Base-by-base conservation (phyloP, 2,888 invertebrate genomes). In the Belgica antarctica region DNA sequence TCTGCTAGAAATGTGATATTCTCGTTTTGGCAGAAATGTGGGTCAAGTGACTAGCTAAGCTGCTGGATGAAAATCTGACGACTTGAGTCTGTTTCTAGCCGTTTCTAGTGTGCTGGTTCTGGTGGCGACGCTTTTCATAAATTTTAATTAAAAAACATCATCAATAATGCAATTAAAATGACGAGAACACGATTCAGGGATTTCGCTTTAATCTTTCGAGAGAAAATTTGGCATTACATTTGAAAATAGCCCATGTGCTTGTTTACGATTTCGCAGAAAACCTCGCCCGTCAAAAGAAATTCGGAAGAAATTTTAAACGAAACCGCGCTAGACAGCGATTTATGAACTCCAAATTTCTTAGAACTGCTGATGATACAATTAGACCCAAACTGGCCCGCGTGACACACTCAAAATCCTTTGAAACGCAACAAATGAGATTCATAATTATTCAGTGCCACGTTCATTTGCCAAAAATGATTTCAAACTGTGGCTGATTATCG, bases 261-360 rank as follows among this genome's bases (percentile, higher is more conserved):
- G 34, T 34, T 34, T 34, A 34, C 12, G 7, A 34, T 41, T 52
- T 52, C 52, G 22, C 17, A 52, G 22, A 22, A 52, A 22, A 17
- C 22, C 52, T 3, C 12, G 2, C 17, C 7, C 12, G 17, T 52
- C 17, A 52, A 17, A 52, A 2, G 52, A 52, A 31, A 17, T 52
- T 52, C 52, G 52, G 52, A 17, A 22, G 52, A 52, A 52, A 52
- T 22, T 52, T 52, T 52, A 41, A 22, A 22, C 12, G 52, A 52
- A 52, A n/a, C 2, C 3, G 19, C 5, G 17, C 22, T 17, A 19
- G 8, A 24, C 52, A n/a, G n/a, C n/a, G n/a, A n/a, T n/a, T n/a
- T 7, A 34, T 34, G 52, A 52, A 24, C 22, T 10, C 4, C 2
- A 52, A 15, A 22, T 5, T 52, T 52, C 52, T 52, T 22, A 22